phyloP scores from a whole-genome alignment of 2,113 vertebrate species.

The Apus apus region DNA sequence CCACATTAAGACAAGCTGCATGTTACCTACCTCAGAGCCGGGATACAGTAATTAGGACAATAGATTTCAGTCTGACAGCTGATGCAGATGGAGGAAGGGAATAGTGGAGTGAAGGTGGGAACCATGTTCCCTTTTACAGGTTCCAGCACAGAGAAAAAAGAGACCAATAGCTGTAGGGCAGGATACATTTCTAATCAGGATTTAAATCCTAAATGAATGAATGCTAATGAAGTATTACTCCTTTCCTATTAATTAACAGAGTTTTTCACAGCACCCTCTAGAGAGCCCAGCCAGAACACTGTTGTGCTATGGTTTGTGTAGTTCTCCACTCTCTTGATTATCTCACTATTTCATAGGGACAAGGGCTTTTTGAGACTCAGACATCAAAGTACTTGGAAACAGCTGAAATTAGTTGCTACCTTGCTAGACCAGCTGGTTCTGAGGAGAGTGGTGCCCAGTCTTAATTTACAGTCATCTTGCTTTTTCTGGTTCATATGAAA shows the following conservation, averaged over 20 bases:
- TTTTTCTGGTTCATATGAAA: constrained; percentile 30
- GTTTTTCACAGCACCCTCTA: constrained; percentile 20
- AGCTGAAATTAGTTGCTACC: constrained; percentile 21
- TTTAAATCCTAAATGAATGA: constrained; percentile 34
- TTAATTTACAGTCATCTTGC: not conserved
- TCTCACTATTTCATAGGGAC: not conserved
- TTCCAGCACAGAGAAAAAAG: not conserved
- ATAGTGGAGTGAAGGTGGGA: not conserved
- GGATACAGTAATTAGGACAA: not conserved
- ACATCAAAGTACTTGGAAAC: constrained; percentile 39
- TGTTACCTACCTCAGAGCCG: not conserved
- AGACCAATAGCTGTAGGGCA: not conserved
- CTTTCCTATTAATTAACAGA: constrained; percentile 27
- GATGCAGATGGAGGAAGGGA: not conserved
- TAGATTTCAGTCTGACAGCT: not conserved
- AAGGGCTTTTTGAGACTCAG: not conserved
- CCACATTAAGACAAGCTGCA: not conserved
- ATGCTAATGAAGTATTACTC: constrained; percentile 38
- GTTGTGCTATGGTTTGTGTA: not conserved
- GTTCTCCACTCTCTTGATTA: not conserved
- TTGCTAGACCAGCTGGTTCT: not conserved
- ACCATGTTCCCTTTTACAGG: not conserved
- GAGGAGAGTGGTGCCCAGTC: not conserved
- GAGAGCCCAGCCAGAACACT: not conserved
- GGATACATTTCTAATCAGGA: constrained; percentile 6